These are phyloP conservation scores for Noctua janthina DNA, from an alignment of 2,888 invertebrate species.

Conservation along the genomic window DNA sequence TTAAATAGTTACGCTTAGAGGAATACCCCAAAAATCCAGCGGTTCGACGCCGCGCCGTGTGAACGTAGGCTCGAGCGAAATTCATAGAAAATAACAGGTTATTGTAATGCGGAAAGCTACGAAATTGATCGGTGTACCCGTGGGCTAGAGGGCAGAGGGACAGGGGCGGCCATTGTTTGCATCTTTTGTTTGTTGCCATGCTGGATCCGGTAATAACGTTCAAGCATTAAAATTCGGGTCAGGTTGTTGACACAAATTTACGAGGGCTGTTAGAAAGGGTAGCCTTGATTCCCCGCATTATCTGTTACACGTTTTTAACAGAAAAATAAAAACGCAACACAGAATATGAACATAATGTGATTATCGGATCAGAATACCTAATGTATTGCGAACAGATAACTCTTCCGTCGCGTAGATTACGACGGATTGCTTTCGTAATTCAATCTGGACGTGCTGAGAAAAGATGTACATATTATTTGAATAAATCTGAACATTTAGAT, in stretches of 20 bases:
- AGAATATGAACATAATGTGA: slow-evolving; percentile 17
- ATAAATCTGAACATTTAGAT: slow-evolving; percentile 51
- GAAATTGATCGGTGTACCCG: slow-evolving; percentile 68
- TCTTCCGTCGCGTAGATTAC: slow-evolving; percentile 23
- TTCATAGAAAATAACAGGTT: slow-evolving; percentile 39
- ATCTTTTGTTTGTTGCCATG: slow-evolving; percentile 85
- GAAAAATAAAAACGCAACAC: slow-evolving; percentile 48
- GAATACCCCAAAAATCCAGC: background rate
- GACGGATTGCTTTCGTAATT: slow-evolving; percentile 27
- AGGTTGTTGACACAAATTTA: slow-evolving; percentile 88
- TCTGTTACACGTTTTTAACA: slow-evolving; percentile 62
- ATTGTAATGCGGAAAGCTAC: slow-evolving; percentile 61
- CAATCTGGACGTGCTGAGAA: slow-evolving; percentile 30
- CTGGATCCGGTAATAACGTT: slow-evolving; percentile 84
- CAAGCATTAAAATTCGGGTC: slow-evolving; percentile 87
- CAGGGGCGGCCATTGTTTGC: slow-evolving; percentile 79
- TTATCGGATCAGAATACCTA: slow-evolving; percentile 20
- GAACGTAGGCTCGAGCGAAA: background rate
- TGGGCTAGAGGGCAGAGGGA: slow-evolving; percentile 67
- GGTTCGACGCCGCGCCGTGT: background rate
- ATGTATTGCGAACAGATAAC: slow-evolving; percentile 19
- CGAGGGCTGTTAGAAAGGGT: slow-evolving; percentile 81
- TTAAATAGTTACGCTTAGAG: no score
- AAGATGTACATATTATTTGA: slow-evolving; percentile 53
- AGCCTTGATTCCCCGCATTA: slow-evolving; percentile 79